Conservation (phyloP, 2,797 vertebrate species). For the Pempheris klunzingeri region DNA sequence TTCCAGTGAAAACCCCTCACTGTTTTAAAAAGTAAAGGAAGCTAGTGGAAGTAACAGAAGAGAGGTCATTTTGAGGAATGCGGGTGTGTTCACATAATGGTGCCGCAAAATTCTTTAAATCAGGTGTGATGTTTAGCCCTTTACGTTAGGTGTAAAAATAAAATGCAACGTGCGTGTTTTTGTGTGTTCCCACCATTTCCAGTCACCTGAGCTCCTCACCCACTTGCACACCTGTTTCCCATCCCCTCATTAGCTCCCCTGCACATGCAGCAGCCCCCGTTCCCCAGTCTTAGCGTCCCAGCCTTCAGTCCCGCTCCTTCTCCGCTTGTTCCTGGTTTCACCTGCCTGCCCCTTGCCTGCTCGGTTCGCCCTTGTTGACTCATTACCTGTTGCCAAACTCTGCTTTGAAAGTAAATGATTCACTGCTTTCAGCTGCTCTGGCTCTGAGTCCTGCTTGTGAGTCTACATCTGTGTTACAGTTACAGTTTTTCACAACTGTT, state of each 20-base stretch:
- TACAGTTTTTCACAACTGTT: background rate
- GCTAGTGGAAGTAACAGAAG: background rate
- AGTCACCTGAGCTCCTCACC: background rate
- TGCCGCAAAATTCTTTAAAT: background rate
- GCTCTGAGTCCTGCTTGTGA: background rate
- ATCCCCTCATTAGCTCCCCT: background rate
- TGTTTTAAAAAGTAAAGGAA: slow-evolving; percentile 8
- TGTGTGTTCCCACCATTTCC: background rate
- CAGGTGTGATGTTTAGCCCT: background rate
- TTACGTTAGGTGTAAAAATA: background rate
- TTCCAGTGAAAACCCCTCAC: slow-evolving; percentile 2
- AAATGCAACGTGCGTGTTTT: background rate
- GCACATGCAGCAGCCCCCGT: background rate
- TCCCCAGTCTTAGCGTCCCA: background rate
- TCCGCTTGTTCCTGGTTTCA: background rate
- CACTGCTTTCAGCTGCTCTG: background rate
- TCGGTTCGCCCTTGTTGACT: background rate
- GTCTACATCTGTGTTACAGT: background rate
- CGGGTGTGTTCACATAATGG: background rate
- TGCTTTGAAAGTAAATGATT: no score
- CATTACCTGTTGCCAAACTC: background rate
- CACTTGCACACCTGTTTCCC: background rate
- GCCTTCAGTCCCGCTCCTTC: background rate
- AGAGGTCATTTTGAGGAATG: slow-evolving; percentile 1
- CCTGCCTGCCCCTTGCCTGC: background rate